phyloP scores from a whole-genome alignment of 2,888 invertebrate species.

The Amiota mariae region DNA sequence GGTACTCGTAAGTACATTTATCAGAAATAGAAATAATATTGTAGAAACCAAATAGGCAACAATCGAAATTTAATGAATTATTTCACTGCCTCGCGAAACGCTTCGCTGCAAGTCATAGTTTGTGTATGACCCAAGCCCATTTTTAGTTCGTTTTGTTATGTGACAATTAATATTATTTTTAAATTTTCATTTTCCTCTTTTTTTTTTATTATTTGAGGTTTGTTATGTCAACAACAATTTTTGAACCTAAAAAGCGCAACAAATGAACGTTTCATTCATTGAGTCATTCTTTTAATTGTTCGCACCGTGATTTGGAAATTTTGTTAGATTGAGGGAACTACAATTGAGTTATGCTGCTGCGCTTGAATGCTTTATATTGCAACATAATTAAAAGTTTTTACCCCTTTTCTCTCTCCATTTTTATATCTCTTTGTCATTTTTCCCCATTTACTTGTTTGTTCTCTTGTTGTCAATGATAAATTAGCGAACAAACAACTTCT shows the following conservation, averaged over 20 bases:
- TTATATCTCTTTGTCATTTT: no score
- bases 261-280: not conserved
- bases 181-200: not conserved
- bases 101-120: not conserved
- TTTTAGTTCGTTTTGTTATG: not conserved
- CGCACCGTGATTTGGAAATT: not conserved
- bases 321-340: not conserved
- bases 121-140: not conserved
- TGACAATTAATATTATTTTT: not conserved
- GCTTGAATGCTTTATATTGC: constrained; percentile 64
- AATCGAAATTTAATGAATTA: constrained; percentile 10
- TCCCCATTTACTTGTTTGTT: not conserved
- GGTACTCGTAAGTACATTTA: not conserved
- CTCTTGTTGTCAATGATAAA: constrained; percentile 30
- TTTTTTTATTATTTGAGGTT: no score
- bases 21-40: not conserved
- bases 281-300: constrained; percentile 5
- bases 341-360: not conserved
- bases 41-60: not conserved
- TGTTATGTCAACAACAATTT: no score
- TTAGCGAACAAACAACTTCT: constrained; percentile 28
- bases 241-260: not conserved
- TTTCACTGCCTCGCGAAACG: not conserved
- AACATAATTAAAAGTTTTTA: constrained; percentile 61
- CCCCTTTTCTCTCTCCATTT: constrained; percentile 46